Percentiles rank a stretch among this genome's conserved stretches.
These are phyloP conservation scores for Drepanosiphum platanoidis DNA, from an alignment of 2,888 invertebrate genomes.

Conservation along the genomic window DNA sequence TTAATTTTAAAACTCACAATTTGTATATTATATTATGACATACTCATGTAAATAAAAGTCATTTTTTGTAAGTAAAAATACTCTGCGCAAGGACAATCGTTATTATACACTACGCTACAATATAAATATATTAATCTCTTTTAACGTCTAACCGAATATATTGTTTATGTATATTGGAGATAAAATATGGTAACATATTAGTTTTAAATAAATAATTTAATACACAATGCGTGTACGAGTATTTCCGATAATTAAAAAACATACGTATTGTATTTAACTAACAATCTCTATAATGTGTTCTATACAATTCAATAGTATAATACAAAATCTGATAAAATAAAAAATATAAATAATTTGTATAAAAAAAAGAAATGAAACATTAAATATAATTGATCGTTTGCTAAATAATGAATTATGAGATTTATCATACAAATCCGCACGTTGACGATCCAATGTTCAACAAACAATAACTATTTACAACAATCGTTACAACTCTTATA, in stretches of 20 bases:
- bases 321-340: constrained; percentile 16
- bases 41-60: too few relatives aligned
- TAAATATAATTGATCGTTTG: constrained; percentile 2
- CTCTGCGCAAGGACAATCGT: too few relatives aligned
- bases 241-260: constrained; percentile 8
- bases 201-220: constrained; percentile 16
- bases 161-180: neutral
- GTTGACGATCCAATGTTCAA: neutral
- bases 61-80: too few relatives aligned
- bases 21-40: too few relatives aligned
- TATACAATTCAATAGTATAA: constrained; percentile 38
- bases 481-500: neutral
- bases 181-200: constrained; percentile 2
- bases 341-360: constrained; percentile 22
- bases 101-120: neutral
- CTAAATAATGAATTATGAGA: neutral
- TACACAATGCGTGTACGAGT: neutral
- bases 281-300: constrained; percentile 17
- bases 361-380: constrained; percentile 2
- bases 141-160: constrained; percentile 18
- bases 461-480: constrained; percentile 26
- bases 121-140: neutral
- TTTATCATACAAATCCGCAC: neutral
- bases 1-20: too few relatives aligned
- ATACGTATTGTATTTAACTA: neutral